Evolutionary conservation across 2,888 invertebrate species (phyloP).

Genomic region (Congeria kusceri): DNA sequence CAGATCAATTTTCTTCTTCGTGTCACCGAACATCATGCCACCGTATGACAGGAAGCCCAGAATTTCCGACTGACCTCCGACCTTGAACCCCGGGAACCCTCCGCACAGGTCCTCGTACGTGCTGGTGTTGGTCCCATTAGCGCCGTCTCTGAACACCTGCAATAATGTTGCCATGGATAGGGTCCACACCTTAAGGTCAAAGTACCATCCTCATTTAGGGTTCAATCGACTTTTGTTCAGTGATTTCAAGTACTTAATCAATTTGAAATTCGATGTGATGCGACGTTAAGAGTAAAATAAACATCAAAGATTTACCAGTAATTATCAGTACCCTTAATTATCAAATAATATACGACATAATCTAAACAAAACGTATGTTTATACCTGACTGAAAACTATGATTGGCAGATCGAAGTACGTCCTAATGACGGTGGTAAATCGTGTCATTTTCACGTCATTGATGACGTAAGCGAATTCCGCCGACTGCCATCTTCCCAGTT

Average conservation of each 20-base stretch:
- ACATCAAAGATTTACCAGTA: too few relatives aligned
- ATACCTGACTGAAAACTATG: constrained; percentile 58
- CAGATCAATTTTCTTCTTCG: constrained; percentile 55
- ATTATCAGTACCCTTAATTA: too few relatives aligned
- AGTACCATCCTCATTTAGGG: too few relatives aligned
- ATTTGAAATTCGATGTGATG: too few relatives aligned
- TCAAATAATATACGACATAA: too few relatives aligned
- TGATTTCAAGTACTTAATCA: too few relatives aligned
- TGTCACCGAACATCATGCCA: constrained; percentile 56
- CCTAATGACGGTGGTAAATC: constrained; percentile 43
- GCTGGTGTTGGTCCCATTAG: constrained; percentile 43
- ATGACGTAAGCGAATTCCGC: constrained; percentile 32
- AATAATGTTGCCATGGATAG: neutral
- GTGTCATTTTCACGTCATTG: neutral
- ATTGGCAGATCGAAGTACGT: constrained; percentile 41
- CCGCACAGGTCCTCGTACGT: constrained; percentile 54
- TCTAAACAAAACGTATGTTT: too few relatives aligned
- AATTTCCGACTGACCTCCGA: constrained; percentile 44
- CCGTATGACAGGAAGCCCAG: constrained; percentile 69
- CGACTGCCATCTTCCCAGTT: constrained; percentile 49
- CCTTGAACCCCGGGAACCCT: constrained; percentile 67
- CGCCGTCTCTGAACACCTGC: constrained; percentile 56
- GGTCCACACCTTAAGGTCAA: too few relatives aligned
- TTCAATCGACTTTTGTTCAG: too few relatives aligned
- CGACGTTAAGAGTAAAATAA: too few relatives aligned